Conservation (phyloP, 2,797 vertebrate species). For the Leucoraja ocellata region DNA sequence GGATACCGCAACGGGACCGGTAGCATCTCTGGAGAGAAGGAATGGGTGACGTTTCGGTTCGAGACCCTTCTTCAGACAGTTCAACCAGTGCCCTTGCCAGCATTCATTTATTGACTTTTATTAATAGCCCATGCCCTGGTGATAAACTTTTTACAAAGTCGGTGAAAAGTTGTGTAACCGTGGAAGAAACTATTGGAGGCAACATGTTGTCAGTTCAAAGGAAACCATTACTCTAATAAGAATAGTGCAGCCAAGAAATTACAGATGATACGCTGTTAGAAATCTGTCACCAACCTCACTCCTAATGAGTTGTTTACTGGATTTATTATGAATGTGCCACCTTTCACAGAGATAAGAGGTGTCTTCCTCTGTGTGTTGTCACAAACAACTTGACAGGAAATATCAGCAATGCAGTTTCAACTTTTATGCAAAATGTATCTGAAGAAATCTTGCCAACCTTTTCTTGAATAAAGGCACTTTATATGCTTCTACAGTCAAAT, state of each 20-base stretch:
- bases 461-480: not conserved
- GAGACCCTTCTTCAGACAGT: not conserved
- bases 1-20: too few relatives aligned
- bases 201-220: conserved; percentile 19
- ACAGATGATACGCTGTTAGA: conserved; percentile 33
- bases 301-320: conserved; percentile 33
- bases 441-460: not conserved
- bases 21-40: too few relatives aligned
- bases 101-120: not conserved
- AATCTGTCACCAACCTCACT: conserved; percentile 30
- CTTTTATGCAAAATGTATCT: conserved; percentile 14
- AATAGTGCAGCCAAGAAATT: conserved; percentile 14
- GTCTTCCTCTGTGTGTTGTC: conserved; percentile 16
- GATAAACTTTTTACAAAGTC: not conserved
- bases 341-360: conserved; percentile 23
- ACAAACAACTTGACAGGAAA: conserved; percentile 27
- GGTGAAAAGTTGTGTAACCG: conserved; percentile 15
- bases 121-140: not conserved
- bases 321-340: conserved; percentile 27
- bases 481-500: not conserved
- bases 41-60: too few relatives aligned
- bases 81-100: not conserved
- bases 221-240: conserved; percentile 19
- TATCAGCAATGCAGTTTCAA: conserved; percentile 24
- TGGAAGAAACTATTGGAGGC: conserved; percentile 22